These are phyloP conservation scores for Tricholauxania praeusta DNA, from an alignment of 2,888 invertebrate species.

Conservation along the genomic window DNA sequence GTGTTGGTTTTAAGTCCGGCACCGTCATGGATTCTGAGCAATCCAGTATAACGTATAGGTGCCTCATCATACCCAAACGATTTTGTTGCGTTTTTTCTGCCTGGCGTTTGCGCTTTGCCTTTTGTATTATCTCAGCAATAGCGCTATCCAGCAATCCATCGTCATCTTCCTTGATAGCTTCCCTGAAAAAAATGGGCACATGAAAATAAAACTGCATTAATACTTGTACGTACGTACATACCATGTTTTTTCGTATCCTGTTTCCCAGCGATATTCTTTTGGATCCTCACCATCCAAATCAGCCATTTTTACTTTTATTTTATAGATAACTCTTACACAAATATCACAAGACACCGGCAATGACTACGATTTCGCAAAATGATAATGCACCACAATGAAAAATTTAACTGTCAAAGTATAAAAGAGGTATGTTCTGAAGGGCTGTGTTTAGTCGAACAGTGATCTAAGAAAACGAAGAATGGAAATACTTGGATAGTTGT, in stretches of 20 bases:
- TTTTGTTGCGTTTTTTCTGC: conserved; percentile 78
- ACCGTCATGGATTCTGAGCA: conserved; percentile 95
- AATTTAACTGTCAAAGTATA: too few relatives aligned
- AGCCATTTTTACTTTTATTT: conserved; percentile 53
- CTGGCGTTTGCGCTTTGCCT: conserved; percentile 85
- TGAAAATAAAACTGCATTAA: not conserved
- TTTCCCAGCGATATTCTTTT: conserved; percentile 95
- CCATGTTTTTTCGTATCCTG: conserved; percentile 96
- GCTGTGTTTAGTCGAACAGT: too few relatives aligned
- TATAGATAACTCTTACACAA: too few relatives aligned
- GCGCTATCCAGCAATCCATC: conserved; percentile 91
- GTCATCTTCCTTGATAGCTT: conserved; percentile 96
- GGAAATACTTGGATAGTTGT: too few relatives aligned
- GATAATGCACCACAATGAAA: too few relatives aligned
- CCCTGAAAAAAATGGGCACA: conserved; percentile 72
- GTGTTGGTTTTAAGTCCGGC: conserved; percentile 94
- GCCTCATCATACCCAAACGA: conserved; percentile 98
- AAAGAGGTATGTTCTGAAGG: too few relatives aligned
- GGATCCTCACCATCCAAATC: conserved; percentile 82
- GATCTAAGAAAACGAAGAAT: too few relatives aligned
- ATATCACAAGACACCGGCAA: too few relatives aligned
- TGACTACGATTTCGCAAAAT: too few relatives aligned
- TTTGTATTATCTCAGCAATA: conserved; percentile 91
- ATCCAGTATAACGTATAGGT: conserved; percentile 91
- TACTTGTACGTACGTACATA: conserved; percentile 9